Percentiles rank a stretch among this genome's conserved stretches.
Evolutionary conservation across 2,888 invertebrate genomes (phyloP).

Genomic region (Patella caerulea): DNA sequence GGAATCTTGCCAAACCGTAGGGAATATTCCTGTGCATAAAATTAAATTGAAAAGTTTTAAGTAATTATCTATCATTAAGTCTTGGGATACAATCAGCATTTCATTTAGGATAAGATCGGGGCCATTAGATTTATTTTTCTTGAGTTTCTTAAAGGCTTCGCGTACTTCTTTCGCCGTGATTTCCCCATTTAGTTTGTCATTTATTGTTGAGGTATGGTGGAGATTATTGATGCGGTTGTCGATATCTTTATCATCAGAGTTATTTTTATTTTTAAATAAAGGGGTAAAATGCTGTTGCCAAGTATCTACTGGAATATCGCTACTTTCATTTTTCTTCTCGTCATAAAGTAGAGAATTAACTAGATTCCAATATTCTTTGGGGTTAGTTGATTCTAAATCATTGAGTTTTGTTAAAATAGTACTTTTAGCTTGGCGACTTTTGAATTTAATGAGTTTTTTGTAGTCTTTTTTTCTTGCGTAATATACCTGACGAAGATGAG

Average conservation of each 20-base stretch:
- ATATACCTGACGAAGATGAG: background rate
- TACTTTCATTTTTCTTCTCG: too few relatives aligned
- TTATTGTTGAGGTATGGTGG: background rate
- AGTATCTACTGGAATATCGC: background rate
- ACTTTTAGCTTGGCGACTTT: background rate
- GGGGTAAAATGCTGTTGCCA: slow-evolving; percentile 2
- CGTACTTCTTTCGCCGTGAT: background rate
- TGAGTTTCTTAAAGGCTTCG: background rate
- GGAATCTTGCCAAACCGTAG: background rate
- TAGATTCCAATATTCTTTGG: background rate
- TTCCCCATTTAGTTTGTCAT: background rate
- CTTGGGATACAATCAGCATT: too few relatives aligned
- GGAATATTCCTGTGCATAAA: background rate
- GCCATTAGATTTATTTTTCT: background rate
- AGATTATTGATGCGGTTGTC: background rate
- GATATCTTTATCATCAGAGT: background rate
- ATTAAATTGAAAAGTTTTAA: too few relatives aligned
- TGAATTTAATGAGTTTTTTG: background rate
- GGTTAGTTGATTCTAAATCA: background rate
- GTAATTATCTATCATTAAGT: too few relatives aligned
- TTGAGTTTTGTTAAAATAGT: background rate
- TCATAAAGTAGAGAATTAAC: too few relatives aligned
- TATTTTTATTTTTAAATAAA: background rate
- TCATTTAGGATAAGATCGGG: too few relatives aligned
- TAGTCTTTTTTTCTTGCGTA: background rate